Evolutionary conservation across 1,140 invertebrate species (phyloP), one percentile per base, ranked within the genome.

Genomic region (Goniozus legneri): DNA sequence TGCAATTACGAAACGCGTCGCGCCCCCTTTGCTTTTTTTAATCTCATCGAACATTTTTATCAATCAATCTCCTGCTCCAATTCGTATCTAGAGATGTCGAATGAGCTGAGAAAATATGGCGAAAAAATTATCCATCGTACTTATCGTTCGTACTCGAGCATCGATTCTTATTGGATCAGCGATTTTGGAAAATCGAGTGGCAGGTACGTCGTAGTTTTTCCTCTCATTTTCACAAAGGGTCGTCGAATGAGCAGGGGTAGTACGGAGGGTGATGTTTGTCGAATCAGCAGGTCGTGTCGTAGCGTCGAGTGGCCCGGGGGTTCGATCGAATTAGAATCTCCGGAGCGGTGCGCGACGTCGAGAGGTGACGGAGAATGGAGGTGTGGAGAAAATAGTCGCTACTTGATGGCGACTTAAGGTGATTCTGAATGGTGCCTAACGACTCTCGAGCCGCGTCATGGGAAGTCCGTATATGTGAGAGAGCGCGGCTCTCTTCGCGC

Each of bases 381-480:
- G 41, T 19, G 46, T 48, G 58, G 54, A 68, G 56, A 64, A 72
- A 71, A 70, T 67, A 67, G 66, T 63, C 53, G 65, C 68, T 72
- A 72, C 67, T 70, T 66, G 65, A 71, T 68, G 58, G 66, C 56
- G 67, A 68, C 67, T 69, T 70, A 67, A 71, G 62, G 65, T 69
- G 66, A 68, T 68, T 69, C 64, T 75, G 65, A 73, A 75, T 74
- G 62, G 70, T 67, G 59, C 51, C 68, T 71, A 73, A 73, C 69
- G 72, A 75, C 67, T 71, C 66, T 44, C 50, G 57, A 67, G 65
- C 63, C 60, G 51, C 67, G 65, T 73, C 67, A 72, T 64, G 64
- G 64, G 60, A 62, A n/a, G 44, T 51, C 58, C 52, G 52, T 58
- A 56, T 61, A 56, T 61, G 62, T 55, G 58, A 58, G 52, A 56